Evolutionary conservation across 2,113 vertebrate species (phyloP).

Genomic region (Felis chaus): DNA sequence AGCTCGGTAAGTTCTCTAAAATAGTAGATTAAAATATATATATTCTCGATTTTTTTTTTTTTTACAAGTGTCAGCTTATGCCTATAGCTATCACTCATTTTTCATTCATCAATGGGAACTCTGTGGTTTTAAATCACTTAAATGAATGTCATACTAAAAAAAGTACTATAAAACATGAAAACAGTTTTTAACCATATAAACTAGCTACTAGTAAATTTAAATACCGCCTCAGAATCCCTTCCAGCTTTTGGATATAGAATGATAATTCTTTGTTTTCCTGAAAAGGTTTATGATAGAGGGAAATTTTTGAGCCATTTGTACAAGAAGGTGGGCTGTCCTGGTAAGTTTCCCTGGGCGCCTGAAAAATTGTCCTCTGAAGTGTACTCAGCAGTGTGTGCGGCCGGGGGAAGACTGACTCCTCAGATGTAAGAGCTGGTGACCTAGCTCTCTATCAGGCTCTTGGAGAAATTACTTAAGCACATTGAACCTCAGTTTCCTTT

Average conservation of each 20-base stretch:
- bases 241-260: not conserved
- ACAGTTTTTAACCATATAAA: not conserved
- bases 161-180: not conserved
- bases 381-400: not conserved
- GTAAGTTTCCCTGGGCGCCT: not conserved
- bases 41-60: not conserved
- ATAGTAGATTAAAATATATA: not conserved
- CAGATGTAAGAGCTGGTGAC: not conserved
- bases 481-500: not conserved
- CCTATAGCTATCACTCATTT: not conserved
- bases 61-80: not conserved
- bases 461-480: not conserved
- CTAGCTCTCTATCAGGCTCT: rapidly evolving
- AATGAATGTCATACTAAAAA: not conserved
- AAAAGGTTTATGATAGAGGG: not conserved
- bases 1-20: slow-evolving; percentile 84
- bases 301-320: not conserved
- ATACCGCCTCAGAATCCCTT: not conserved
- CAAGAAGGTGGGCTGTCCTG: not conserved
- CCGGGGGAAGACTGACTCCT: not conserved
- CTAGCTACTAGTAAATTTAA: not conserved
- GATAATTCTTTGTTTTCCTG: not conserved
- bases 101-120: not conserved
- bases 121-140: not conserved
- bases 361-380: not conserved